Evolutionary conservation across 2,888 invertebrate species (phyloP), one percentile per base, ranked within the genome.

Genomic region (Drosophila buzzatii): DNA sequence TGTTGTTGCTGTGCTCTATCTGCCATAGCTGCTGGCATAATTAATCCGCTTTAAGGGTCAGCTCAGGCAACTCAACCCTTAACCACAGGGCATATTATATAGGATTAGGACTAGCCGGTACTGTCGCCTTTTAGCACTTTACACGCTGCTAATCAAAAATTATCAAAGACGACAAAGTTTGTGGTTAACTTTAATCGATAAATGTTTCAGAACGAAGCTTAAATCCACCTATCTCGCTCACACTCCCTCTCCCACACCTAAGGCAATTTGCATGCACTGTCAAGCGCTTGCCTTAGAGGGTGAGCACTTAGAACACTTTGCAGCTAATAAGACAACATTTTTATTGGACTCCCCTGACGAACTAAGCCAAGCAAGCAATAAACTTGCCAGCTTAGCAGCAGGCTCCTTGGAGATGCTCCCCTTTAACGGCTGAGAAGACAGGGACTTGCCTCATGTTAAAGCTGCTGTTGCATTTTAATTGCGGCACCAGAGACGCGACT

Each of bases 311-410:
- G 70, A 60, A 58, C 58, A 73, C 57, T 65, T 77, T 60, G 51
- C 69, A 81, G 89, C 84, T 85, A 86, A 85, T 89, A 86, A 89
- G 86, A 66, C 62, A 83, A 76, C 69, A 70, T 78, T 86, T 87
- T 83, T 74, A 86, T 68, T 60, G 60, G 39, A 44, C 57, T 57
- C 33, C 35, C 27, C 60, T 44, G 61, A 67, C 47, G 61, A 64
- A 63, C 64, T 73, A 49, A 64, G 63, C 67, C 56, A 59, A 69
- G 83, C 61, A 44, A 70, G 83, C 61, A 41, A 69, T 83, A 78
- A 85, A 79, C 63, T 69, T 76, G 56, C n/a, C 59, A 56, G 61
- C 58, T 75, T 64, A 59, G 61, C 60, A 67, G 61, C 61, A 70
- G 56, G 31, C 53, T 51, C 74, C 47, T 47, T 49, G 53, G 56